Conservation (phyloP, 2,888 invertebrate genomes). For the Magallana nippona region DNA sequence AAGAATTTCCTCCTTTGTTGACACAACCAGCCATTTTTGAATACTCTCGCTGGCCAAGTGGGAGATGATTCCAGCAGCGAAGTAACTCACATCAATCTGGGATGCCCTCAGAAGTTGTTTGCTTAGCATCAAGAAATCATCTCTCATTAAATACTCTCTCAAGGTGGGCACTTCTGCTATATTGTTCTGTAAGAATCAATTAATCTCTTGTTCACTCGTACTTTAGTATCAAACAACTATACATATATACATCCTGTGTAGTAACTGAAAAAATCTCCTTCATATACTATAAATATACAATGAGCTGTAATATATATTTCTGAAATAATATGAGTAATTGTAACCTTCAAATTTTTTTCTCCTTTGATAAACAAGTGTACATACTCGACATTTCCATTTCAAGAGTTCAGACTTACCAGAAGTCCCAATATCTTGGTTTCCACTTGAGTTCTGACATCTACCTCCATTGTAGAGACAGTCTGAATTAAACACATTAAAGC, state of each 20-base stretch:
- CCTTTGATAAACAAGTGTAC: not conserved
- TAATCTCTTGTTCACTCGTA: too few relatives aligned
- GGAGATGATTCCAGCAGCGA: conserved; percentile 87
- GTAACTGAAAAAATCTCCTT: too few relatives aligned
- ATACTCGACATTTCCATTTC: conserved; percentile 69
- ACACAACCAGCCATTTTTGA: conserved; percentile 81
- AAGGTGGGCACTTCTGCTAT: conserved; percentile 86
- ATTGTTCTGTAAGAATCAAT: conserved; percentile 83
- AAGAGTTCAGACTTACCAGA: conserved; percentile 83
- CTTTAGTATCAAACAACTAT: too few relatives aligned
- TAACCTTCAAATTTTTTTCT: too few relatives aligned
- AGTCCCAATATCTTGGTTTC: conserved; percentile 88
- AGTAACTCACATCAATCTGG: conserved; percentile 85
- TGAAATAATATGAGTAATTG: too few relatives aligned
- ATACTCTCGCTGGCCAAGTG: conserved; percentile 85
- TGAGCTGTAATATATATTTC: too few relatives aligned
- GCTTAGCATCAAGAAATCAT: conserved; percentile 82
- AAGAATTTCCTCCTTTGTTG: conserved; percentile 79
- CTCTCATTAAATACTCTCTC: conserved; percentile 82
- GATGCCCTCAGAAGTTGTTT: conserved; percentile 83
- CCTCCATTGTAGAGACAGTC: conserved; percentile 83
- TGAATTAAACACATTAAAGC: conserved; percentile 57
- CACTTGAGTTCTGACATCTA: conserved; percentile 81
- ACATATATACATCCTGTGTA: too few relatives aligned
- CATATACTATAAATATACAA: too few relatives aligned